Base-by-base conservation (phyloP, 2,797 vertebrate species). In the Sparidentex hasta region DNA sequence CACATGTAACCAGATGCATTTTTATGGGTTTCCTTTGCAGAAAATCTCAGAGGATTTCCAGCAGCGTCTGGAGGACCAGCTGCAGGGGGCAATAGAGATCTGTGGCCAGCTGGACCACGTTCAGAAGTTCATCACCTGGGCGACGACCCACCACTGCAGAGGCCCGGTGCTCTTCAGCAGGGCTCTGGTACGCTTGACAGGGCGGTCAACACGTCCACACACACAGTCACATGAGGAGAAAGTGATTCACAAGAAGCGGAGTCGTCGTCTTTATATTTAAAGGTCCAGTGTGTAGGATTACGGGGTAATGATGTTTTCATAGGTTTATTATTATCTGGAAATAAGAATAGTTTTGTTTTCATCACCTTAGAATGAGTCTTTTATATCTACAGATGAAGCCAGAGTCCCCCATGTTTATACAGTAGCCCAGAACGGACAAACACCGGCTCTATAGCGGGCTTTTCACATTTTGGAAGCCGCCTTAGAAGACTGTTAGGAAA, bases 51-150 rank as follows among this genome's bases (percentile, higher is more conserved):
- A 94, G 2, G 97, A 98, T 86, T 97, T 96, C 88, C 97, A 96
- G 88, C 96, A 95, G 83, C 96, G 95, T 88, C 93, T 99, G 92
- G 98, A 99, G 84, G 97, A 98, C 84, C 98, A 98, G 64, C 92
- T 99, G 79, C 98, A 99, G 92, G 95, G 96, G 76, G 94, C 96
- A 84, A 95, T 98, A 93, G 95, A 97, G 89, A 94, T 96, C 25
- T 98, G 97, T 74, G 96, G 97, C 76, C 97, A 99, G 90, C 95
- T 99, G 80, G 97, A 99, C 70, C 98, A 98, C 0, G 95, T 99
- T 88, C 98, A 99, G 93, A 99, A 98, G 95, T 99, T 99, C 91
- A 95, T 99, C 93, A 97, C 93, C 56, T 99, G 98, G 98, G 98
- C 98, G 0, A 95, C 96, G 55, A 97, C 96, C 80, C 97, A 97